Evolutionary conservation across 2,113 vertebrate species (phyloP).

Genomic region (Burhinus oedicnemus): DNA sequence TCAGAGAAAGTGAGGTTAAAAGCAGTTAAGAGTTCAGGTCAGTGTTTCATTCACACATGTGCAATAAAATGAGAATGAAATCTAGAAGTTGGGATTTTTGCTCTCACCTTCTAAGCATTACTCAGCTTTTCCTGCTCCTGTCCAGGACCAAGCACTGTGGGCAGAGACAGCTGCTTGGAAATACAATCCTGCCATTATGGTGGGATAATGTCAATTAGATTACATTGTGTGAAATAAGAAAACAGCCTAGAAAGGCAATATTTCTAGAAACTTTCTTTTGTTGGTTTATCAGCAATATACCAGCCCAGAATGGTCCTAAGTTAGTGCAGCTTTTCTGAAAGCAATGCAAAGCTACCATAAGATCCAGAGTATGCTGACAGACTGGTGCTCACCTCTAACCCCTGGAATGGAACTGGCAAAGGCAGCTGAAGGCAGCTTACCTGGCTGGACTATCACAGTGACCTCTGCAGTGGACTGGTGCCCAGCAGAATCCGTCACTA

Average conservation of each 20-base stretch:
- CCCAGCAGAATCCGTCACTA: conserved; percentile 91
- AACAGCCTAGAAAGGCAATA: neutral
- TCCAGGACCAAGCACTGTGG: neutral
- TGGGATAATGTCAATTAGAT: neutral
- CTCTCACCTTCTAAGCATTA: neutral
- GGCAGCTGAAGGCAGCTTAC: conserved; percentile 70
- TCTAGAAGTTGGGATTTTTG: neutral
- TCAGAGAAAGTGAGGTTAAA: neutral
- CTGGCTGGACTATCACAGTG: conserved; percentile 96
- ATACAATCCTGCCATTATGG: neutral
- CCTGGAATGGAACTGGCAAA: neutral
- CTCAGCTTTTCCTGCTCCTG: neutral
- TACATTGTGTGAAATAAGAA: neutral
- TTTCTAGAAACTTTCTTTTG: neutral
- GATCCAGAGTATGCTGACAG: neutral
- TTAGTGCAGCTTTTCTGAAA: neutral
- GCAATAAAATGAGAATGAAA: neutral
- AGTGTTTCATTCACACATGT: neutral
- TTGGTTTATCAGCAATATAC: neutral
- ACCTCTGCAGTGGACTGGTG: conserved; percentile 93
- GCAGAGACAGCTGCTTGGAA: neutral
- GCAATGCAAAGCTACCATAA: neutral
- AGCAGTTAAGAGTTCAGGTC: neutral
- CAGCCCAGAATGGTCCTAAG: neutral
- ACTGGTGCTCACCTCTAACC: neutral